These are phyloP conservation scores for Casuarius casuarius DNA, from an alignment of 2,113 vertebrate genomes.

Conservation along the genomic window DNA sequence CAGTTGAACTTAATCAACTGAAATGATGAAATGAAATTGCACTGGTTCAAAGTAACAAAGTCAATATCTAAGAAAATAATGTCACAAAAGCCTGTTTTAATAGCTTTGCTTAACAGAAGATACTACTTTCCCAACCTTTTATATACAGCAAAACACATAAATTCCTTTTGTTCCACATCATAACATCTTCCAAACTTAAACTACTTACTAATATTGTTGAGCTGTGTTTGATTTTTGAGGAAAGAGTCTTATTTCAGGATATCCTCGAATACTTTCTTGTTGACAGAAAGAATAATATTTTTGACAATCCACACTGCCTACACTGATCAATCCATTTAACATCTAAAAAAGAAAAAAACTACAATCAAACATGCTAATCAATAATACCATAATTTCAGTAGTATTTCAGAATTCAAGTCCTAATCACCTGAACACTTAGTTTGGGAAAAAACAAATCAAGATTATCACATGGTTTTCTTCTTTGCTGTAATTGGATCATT, in stretches of 20 bases:
- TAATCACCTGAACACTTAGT: neutral
- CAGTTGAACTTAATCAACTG: neutral
- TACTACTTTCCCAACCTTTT: neutral
- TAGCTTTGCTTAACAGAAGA: neutral
- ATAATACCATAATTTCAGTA: neutral
- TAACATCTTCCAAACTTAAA: neutral
- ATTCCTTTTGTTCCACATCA: neutral
- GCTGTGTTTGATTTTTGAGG: constrained; percentile 75
- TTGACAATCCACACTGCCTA: constrained; percentile 94
- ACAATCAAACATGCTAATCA: neutral
- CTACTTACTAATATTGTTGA: constrained; percentile 85
- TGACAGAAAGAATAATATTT: constrained; percentile 89
- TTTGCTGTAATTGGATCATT: neutral
- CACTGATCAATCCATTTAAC: constrained; percentile 84
- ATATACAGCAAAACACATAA: neutral
- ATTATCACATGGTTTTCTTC: neutral
- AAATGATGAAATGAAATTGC: neutral
- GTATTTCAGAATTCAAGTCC: neutral
- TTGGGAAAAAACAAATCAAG: neutral
- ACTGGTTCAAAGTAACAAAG: neutral
- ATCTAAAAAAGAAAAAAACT: constrained; percentile 72
- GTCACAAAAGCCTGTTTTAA: neutral
- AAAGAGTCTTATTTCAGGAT: constrained; percentile 94
- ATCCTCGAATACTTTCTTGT: constrained; percentile 85
- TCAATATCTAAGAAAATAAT: neutral